phyloP scores from a whole-genome alignment of 2,888 invertebrate genomes.

The Drosophila fungiperda region DNA sequence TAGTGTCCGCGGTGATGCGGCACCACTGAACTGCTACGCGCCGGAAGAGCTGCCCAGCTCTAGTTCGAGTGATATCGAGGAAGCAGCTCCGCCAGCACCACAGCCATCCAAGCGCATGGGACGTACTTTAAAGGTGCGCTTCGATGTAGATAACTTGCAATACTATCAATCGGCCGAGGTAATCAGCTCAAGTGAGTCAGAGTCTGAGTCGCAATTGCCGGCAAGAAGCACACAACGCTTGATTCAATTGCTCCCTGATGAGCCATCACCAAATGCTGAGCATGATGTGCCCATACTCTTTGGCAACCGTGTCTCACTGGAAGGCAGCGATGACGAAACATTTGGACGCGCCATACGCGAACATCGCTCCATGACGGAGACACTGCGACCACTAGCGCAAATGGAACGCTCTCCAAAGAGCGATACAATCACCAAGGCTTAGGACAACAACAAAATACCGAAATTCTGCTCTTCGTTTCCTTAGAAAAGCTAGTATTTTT shows the following conservation, averaged over 20 bases:
- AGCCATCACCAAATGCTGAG: slow-evolving; percentile 2
- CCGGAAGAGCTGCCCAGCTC: slow-evolving; percentile 59
- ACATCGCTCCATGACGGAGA: slow-evolving; percentile 85
- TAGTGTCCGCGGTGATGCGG: slow-evolving; percentile 51
- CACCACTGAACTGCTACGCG: slow-evolving; percentile 61
- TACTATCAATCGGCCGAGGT: slow-evolving; percentile 64
- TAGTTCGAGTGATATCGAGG: slow-evolving; percentile 54
- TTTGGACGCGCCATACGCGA: slow-evolving; percentile 85
- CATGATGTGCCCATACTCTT: slow-evolving; percentile 63
- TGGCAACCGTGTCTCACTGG: slow-evolving; percentile 68
- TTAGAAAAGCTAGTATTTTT: slow-evolving; percentile 72
- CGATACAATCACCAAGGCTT: slow-evolving; percentile 49
- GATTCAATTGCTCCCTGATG: slow-evolving; percentile 22
- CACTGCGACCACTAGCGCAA: slow-evolving; percentile 54
- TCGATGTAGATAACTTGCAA: slow-evolving; percentile 73
- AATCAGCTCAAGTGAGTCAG: slow-evolving; percentile 53
- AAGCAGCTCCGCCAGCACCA: slow-evolving; percentile 29
- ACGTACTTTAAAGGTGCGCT: slow-evolving; percentile 70
- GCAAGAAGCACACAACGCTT: slow-evolving; percentile 66
- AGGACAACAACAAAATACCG: slow-evolving; percentile 21
- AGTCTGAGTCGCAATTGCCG: slow-evolving; percentile 27
- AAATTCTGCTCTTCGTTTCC: slow-evolving; percentile 54
- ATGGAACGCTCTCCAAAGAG: slow-evolving; percentile 10
- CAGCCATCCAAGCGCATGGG: slow-evolving; percentile 57
- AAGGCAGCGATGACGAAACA: slow-evolving; percentile 56